Evolutionary conservation across 2,113 vertebrate genomes (phyloP), one percentile per base, ranked within the genome.

Genomic region (Apteryx mantelli): DNA sequence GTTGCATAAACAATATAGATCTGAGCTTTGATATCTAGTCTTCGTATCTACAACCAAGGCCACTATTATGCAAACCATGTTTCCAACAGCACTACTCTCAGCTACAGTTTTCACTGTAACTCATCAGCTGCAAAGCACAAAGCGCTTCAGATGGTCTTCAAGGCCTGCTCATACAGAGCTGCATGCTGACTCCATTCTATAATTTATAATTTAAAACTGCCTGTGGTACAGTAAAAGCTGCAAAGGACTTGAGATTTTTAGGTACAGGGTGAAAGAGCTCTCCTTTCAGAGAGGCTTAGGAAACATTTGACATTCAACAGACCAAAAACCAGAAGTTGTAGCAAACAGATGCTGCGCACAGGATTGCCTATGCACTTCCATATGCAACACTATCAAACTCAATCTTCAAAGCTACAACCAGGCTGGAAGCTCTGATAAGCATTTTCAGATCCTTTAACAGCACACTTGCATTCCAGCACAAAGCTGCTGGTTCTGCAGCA

Each of bases 351-450:
- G 28, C 68, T 58, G 25, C 18, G 32, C 87, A 28, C 28, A 88
- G 28, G 75, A 88, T 50, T 55, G 55, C 34, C 70, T 65, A 73
- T 13, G 21, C 19, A 74, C 16, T 70, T 50, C 53, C 36, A 68
- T 58, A 52, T 0, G 5, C 13, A 50, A 17, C 50, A 68, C n/a
- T 53, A 22, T 53, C 38, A 55, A 95, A 94, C 69, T 34, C 30
- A 9, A 80, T 81, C 55, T 95, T 76, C 60, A 74, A 83, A 96
- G 53, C 25, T 5, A 16, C 1, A 8, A 28, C 22, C 56, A 79
- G 30, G n/a, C 69, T 78, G 24, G 13, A 48, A 83, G 25, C 73
- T 76, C 95, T 79, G 80, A 84, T 68, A 84, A 95, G 56, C 15
- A 48, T 71, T 92, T 36, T 30, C 64, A 38, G 48, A 89, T 71